Conservation (phyloP, 1,140 invertebrate species). For the Brachionus plicatilis region DNA sequence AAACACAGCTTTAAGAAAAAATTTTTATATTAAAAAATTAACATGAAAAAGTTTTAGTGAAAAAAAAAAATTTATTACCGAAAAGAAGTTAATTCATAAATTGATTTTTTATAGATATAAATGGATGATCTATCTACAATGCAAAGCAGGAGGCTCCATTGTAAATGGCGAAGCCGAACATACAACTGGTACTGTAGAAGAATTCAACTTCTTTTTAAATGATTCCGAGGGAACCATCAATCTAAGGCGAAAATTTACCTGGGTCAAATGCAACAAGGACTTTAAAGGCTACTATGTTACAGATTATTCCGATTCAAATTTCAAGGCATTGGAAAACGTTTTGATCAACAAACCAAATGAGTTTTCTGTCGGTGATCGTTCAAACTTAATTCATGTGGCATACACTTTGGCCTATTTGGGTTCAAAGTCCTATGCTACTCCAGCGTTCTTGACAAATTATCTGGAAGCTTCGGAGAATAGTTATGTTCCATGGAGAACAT, state of each 20-base stretch:
- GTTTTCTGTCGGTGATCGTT: slow-evolving; percentile 26
- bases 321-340: slow-evolving; percentile 15
- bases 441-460: slow-evolving; percentile 10
- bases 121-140: slow-evolving; percentile 37
- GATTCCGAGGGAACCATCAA: not conserved
- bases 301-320: not conserved
- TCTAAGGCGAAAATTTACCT: not conserved
- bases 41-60: no score
- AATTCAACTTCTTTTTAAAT: not conserved
- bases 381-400: slow-evolving; percentile 25
- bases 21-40: no score
- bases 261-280: slow-evolving; percentile 37
- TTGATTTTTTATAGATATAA: not conserved
- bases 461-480: not conserved
- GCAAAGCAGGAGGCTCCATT: slow-evolving; percentile 19
- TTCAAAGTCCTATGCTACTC: not conserved
- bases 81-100: no score
- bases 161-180: not conserved
- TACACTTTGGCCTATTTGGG: slow-evolving; percentile 21
- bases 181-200: not conserved
- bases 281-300: slow-evolving; percentile 34
- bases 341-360: not conserved
- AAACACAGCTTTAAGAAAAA: no score
- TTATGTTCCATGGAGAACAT: slow-evolving; percentile 39
- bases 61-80: no score